These are phyloP conservation scores for Laticauda colubrina DNA, from an alignment of 2,113 vertebrate species.

Conservation along the genomic window DNA sequence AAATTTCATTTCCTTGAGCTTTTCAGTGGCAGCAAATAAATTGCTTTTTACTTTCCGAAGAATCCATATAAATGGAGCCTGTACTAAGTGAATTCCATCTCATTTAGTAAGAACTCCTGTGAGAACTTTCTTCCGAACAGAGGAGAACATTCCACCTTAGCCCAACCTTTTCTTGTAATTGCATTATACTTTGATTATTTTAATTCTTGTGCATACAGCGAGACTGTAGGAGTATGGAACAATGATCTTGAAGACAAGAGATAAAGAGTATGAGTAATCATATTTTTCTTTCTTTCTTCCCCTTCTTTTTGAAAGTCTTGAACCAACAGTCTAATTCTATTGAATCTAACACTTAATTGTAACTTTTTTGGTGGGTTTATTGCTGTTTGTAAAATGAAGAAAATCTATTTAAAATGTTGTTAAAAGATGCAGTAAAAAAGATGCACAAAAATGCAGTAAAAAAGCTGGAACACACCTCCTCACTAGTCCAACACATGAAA, in stretches of 20 bases:
- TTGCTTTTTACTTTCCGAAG: conserved; percentile 23
- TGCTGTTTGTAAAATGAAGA: neutral
- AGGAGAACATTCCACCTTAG: neutral
- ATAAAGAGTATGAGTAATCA: neutral
- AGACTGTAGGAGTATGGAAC: neutral
- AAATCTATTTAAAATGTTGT: neutral
- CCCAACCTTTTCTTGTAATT: conserved; percentile 11
- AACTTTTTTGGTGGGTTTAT: neutral
- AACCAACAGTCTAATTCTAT: neutral
- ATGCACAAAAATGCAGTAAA: too few relatives aligned
- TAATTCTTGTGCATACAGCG: neutral
- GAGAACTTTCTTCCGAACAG: neutral
- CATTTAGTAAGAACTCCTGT: neutral
- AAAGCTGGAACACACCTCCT: too few relatives aligned
- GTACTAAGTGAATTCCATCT: neutral
- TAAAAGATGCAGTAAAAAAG: too few relatives aligned
- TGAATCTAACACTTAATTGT: neutral
- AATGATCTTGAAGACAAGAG: neutral
- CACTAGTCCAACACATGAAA: too few relatives aligned
- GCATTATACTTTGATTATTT: conserved; percentile 14
- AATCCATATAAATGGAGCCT: neutral
- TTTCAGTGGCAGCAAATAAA: conserved; percentile 15
- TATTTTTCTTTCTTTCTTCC: neutral
- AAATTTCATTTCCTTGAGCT: conserved; percentile 15
- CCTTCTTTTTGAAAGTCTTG: neutral